Conservation (phyloP, 2,888 invertebrate species). For the Drosophila acutilabella region DNA sequence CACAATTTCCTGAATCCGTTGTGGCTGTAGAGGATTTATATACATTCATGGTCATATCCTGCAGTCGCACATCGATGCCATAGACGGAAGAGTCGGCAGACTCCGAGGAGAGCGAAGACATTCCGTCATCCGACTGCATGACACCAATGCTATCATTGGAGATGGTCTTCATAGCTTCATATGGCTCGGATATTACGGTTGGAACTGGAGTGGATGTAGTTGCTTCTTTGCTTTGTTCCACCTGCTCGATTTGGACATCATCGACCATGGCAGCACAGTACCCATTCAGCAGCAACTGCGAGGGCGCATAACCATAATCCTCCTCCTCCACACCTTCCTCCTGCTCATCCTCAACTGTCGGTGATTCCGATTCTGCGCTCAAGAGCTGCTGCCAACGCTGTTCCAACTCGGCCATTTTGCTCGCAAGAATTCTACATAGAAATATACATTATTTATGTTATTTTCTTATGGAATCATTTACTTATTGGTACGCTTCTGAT, state of each 20-base stretch:
- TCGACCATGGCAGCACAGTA: conserved; percentile 87
- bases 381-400: conserved; percentile 89
- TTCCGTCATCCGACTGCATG: conserved; percentile 78
- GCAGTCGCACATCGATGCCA: conserved; percentile 72
- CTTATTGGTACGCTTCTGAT: conserved; percentile 95
- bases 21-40: conserved; percentile 79
- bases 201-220: conserved; percentile 11
- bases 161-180: conserved; percentile 69
- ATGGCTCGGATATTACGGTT: conserved; percentile 82
- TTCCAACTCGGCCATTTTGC: conserved; percentile 93
- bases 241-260: conserved; percentile 51
- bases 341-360: conserved; percentile 61
- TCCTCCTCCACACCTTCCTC: conserved; percentile 68
- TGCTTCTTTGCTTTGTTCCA: background rate
- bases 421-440: conserved; percentile 89
- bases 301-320: conserved; percentile 84
- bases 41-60: conserved; percentile 69
- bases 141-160: conserved; percentile 57
- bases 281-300: conserved; percentile 89
- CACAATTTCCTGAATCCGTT: conserved; percentile 77
- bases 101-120: conserved; percentile 83
- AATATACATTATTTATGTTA: background rate
- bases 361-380: conserved; percentile 79
- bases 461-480: conserved; percentile 75
- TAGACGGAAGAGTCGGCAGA: conserved; percentile 84